Evolutionary conservation across 2,113 vertebrate genomes (phyloP).

Genomic region (western clawed frog (Xenopus tropicalis)): UCB_Xtro_10.0 CM004451.2:65179501-65180000

Average conservation of each 20-base stretch:
- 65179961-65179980: conserved; percentile 68
- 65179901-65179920: conserved; percentile 58
- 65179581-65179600: too few species aligned
- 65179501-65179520: too few species aligned
- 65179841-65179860: conserved; percentile 51
- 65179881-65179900: conserved; percentile 65
- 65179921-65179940: conserved; percentile 77
- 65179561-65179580: too few species aligned
- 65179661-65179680: conserved; percentile 40
- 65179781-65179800: conserved; percentile 36
- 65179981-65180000: conserved; percentile 67
- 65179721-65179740: too few species aligned
- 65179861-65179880: conserved; percentile 57
- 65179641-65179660: conserved; percentile 40
- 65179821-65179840: conserved; percentile 37
- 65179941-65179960: conserved; percentile 70
- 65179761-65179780: conserved; percentile 37
- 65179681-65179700: background rate
- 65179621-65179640: too few species aligned
- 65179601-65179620: too few species aligned
- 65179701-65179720: too few species aligned
- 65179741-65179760: background rate
- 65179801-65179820: conserved; percentile 42
- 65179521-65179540: too few species aligned
- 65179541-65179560: too few species aligned